Evolutionary conservation across 2,113 vertebrate species (phyloP).

Genomic region (Bufo bufo): DNA sequence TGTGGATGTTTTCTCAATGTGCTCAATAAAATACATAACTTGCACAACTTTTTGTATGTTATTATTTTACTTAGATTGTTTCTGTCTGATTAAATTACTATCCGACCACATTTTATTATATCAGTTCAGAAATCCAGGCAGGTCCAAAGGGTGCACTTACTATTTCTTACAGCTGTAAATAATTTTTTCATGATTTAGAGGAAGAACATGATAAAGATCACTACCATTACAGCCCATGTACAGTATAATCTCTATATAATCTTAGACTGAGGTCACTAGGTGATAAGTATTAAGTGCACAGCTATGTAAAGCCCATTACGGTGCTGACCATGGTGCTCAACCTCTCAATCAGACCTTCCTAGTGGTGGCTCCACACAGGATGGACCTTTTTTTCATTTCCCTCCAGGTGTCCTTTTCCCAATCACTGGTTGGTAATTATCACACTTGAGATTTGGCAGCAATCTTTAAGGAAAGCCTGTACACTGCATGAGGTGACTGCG

Average conservation of each 20-base stretch:
- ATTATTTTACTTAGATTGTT: too few relatives aligned
- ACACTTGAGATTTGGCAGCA: background rate
- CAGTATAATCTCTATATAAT: background rate
- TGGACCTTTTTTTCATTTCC: background rate
- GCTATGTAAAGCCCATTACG: background rate
- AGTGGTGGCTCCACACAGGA: background rate
- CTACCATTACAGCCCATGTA: too few relatives aligned
- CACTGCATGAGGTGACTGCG: background rate
- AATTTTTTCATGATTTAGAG: background rate
- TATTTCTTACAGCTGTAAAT: too few relatives aligned
- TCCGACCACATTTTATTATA: too few relatives aligned
- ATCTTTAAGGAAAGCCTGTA: background rate
- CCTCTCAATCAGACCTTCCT: background rate
- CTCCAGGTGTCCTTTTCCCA: background rate
- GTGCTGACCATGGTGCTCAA: constrained; percentile 8
- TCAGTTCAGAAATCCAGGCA: too few relatives aligned
- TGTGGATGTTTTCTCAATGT: too few relatives aligned
- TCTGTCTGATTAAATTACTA: too few relatives aligned
- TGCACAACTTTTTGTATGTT: too few relatives aligned
- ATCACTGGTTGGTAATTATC: constrained; percentile 12
- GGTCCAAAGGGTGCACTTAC: too few relatives aligned
- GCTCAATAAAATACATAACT: too few relatives aligned
- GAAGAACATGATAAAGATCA: background rate
- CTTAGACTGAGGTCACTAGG: background rate
- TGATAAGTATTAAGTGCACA: background rate